Evolutionary conservation across 2,797 vertebrate genomes (phyloP).

Genomic region (Hirundo rustica): DNA sequence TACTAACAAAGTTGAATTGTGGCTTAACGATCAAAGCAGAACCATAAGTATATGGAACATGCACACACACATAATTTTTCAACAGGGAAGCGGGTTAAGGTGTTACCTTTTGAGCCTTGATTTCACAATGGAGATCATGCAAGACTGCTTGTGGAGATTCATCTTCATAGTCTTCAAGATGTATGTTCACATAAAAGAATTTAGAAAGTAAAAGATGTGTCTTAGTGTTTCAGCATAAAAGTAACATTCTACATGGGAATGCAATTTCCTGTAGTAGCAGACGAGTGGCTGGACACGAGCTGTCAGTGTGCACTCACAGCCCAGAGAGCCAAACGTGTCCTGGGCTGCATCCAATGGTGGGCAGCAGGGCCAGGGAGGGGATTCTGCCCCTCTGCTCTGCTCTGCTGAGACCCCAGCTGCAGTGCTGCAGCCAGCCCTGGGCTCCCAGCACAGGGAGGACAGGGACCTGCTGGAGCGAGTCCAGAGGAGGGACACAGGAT

Average conservation of each 20-base stretch:
- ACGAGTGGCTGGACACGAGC: neutral
- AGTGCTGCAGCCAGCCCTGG: neutral
- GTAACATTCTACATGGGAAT: neutral
- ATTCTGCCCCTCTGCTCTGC: neutral
- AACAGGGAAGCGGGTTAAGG: neutral
- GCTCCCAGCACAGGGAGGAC: neutral
- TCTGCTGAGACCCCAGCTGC: neutral
- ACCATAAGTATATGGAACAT: neutral
- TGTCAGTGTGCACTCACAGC: fast-evolving
- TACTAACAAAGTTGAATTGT: neutral
- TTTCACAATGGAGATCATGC: constrained; percentile 81
- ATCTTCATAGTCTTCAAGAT: constrained; percentile 73
- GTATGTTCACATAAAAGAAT: neutral
- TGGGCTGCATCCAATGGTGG: neutral
- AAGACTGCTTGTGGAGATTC: constrained; percentile 75
- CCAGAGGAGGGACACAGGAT: neutral
- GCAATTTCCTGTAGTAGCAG: neutral
- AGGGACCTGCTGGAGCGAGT: fast-evolving
- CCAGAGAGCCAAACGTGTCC: fast-evolving
- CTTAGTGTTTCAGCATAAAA: neutral
- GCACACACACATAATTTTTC: neutral
- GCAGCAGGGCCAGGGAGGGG: neutral
- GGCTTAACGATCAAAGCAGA: neutral
- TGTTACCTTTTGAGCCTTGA: constrained; percentile 83
- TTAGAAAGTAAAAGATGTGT: neutral